phyloP scores from a whole-genome alignment of 2,888 invertebrate species.

The Meiosimyza decipiens region DNA sequence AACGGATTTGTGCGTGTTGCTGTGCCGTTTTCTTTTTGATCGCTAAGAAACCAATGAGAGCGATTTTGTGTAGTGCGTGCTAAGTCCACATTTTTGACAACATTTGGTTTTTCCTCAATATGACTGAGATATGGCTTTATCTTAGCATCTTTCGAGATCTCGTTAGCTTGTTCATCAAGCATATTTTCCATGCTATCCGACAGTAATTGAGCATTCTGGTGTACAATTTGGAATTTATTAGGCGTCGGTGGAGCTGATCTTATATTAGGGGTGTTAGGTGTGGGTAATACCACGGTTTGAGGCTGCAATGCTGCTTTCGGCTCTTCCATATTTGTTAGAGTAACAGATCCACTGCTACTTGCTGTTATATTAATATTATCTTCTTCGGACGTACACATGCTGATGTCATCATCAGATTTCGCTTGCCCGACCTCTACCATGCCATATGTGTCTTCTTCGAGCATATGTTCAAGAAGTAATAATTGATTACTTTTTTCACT shows the following conservation, averaged over 20 bases:
- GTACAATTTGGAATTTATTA: constrained; percentile 56
- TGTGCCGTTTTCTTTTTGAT: constrained; percentile 39
- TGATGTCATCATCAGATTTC: constrained; percentile 66
- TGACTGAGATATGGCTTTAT: constrained; percentile 51
- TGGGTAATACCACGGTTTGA: constrained; percentile 41
- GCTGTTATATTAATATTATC: constrained; percentile 53
- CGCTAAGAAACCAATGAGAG: constrained; percentile 62
- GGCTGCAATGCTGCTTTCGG: constrained; percentile 30
- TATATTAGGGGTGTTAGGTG: constrained; percentile 27
- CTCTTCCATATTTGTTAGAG: constrained; percentile 8
- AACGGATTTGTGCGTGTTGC: constrained; percentile 46
- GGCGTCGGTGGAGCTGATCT: constrained; percentile 33
- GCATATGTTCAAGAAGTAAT: constrained; percentile 74
- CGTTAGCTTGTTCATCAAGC: constrained; percentile 49
- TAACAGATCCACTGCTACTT: constrained; percentile 11
- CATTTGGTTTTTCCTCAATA: constrained; percentile 45
- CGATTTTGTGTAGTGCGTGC: constrained; percentile 55
- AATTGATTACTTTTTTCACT: constrained; percentile 72
- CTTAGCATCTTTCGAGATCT: constrained; percentile 18
- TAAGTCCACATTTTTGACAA: constrained; percentile 50
- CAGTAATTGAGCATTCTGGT: constrained; percentile 61
- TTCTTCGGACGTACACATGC: constrained; percentile 68
- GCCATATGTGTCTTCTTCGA: constrained; percentile 77
- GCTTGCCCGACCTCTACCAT: constrained; percentile 67
- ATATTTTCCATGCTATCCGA: constrained; percentile 62